Evolutionary conservation across 2,888 invertebrate genomes (phyloP), one percentile per base, ranked within the genome.

Genomic region (Epicampocera succincta): DNA sequence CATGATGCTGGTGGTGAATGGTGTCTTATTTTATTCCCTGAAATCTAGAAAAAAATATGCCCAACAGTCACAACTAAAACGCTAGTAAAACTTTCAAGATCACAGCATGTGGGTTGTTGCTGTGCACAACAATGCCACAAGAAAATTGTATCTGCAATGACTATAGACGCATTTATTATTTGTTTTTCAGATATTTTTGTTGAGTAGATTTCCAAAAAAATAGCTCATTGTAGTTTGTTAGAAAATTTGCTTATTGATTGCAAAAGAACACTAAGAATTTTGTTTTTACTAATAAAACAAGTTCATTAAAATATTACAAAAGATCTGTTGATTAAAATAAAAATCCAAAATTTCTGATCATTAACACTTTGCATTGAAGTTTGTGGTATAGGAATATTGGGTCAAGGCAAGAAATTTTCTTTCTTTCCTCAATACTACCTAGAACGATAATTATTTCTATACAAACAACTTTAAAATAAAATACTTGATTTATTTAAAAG

Each of bases 41-140:
- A 60, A 78, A 72, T 78, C 65, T 78, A 66, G 44, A 65, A 63
- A 72, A 63, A 52, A 48, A 48, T 25, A 48, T 13, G 15, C n/a
- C 44, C 9, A 66, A 52, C 1, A 48, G 6, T 33, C n/a, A 33
- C 25, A 46, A 15, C n/a, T 29, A 52, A 65, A 65, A 44, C 60
- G 15, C 15, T 56, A n/a, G 15, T 50, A 46, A 71, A 77, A 72
- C 72, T 77, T 78, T 82, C 81, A 82, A 82, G 81, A 78, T 78
- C 77, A 74, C 81, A 82, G 77, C 77, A 82, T 82, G 81, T 77
- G 81, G 81, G 81, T 82, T 74, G 68, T n/a, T 42, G n/a, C 17
- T 29, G 38, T 52, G 21, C 17, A 60, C 15, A 42, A 66, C 11
- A 44, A 3, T 33, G 33, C 19, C 33, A n/a, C 15, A 58, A 58